phyloP scores from a whole-genome alignment of 2,113 vertebrate species.

The Bostrychus sinensis region DNA sequence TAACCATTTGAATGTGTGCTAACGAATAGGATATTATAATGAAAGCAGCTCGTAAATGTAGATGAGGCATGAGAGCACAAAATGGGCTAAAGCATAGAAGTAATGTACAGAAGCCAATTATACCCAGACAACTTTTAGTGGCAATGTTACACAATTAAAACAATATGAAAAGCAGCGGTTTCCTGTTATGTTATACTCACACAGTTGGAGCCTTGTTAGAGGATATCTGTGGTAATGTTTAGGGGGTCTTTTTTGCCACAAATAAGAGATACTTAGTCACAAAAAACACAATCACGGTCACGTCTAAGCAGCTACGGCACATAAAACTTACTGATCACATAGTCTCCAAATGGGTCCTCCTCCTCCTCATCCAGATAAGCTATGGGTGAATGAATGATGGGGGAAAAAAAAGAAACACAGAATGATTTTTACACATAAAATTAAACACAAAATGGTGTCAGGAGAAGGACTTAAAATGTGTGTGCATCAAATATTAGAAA shows the following conservation, averaged over 20 bases:
- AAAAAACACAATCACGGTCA: conserved; percentile 39
- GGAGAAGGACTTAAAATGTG: no score
- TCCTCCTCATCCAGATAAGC: conserved; percentile 71
- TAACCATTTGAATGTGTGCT: conserved; percentile 66
- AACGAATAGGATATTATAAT: conserved; percentile 68
- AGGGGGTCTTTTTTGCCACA: conserved; percentile 19
- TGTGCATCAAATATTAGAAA: no score
- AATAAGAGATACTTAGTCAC: conserved; percentile 21
- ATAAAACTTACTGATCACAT: conserved; percentile 78
- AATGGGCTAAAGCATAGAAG: conserved; percentile 37
- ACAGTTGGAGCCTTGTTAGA: conserved; percentile 25
- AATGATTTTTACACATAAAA: conserved; percentile 21
- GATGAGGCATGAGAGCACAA: conserved; percentile 57
- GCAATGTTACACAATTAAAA: conserved; percentile 22
- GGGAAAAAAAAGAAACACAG: conserved; percentile 5
- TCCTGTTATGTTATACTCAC: conserved; percentile 9
- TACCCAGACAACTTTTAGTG: conserved; percentile 20
- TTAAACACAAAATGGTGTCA: background rate
- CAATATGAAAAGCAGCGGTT: conserved; percentile 14
- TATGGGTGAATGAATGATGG: conserved; percentile 29
- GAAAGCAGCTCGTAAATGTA: conserved; percentile 67
- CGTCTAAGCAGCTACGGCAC: conserved; percentile 7
- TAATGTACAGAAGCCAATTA: conserved; percentile 49
- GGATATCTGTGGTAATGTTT: conserved; percentile 8
- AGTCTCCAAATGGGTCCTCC: conserved; percentile 75